Conservation (phyloP, 1,140 invertebrate species). For the Mamestra configurata region DNA sequence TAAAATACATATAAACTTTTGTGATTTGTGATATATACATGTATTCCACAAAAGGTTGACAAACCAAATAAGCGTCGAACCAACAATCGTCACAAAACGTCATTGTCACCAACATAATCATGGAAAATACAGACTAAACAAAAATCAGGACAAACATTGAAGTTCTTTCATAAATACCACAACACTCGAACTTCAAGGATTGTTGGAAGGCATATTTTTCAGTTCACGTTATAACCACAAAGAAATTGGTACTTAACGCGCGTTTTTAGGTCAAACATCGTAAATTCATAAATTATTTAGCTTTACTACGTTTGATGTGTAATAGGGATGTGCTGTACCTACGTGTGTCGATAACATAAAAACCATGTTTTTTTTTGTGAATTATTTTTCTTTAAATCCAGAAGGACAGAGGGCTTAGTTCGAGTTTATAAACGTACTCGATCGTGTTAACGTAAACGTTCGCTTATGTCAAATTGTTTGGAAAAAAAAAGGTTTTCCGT, state of each 20-base stretch:
- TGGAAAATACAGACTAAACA: background rate
- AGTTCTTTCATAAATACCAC: background rate
- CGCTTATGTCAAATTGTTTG: too few species aligned
- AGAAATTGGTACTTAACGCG: conserved; percentile 13
- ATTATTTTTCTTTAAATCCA: background rate
- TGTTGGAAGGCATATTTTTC: conserved; percentile 18
- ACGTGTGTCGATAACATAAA: background rate
- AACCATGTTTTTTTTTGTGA: background rate
- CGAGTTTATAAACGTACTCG: too few species aligned
- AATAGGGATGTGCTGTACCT: background rate
- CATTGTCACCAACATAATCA: background rate
- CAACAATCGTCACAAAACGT: background rate
- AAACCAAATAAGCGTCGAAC: background rate
- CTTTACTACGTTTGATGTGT: conserved; percentile 1
- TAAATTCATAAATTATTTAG: conserved; percentile 43
- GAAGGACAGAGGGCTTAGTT: too few species aligned
- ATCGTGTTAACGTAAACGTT: too few species aligned
- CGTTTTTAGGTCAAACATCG: conserved; percentile 38
- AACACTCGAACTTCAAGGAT: background rate
- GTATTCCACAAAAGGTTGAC: background rate
- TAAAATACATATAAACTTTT: too few species aligned
- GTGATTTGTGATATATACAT: too few species aligned
- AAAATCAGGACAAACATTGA: background rate
- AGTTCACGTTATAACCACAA: background rate
- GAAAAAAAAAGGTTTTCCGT: too few species aligned